Conservation (phyloP, 2,888 invertebrate genomes). For the Vandiemenella viatica region DNA sequence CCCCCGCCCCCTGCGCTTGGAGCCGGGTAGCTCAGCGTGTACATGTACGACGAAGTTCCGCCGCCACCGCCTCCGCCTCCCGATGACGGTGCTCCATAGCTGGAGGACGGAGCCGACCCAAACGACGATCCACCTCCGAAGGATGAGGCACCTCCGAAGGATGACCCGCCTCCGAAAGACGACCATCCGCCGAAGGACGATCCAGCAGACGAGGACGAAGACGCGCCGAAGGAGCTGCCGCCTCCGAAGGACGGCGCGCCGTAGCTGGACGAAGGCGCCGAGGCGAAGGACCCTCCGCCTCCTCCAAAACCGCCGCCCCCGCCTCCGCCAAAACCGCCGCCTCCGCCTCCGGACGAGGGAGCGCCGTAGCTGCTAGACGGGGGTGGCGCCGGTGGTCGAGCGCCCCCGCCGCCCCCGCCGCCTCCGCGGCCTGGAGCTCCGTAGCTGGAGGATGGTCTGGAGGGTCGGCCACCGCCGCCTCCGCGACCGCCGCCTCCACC, state of each 20-base stretch:
- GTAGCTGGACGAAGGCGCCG: conserved; percentile 5
- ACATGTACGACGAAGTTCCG: conserved; percentile 21
- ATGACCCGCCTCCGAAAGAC: conserved; percentile 18
- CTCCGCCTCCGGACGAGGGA: conserved; percentile 7
- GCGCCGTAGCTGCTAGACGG: conserved; percentile 20
- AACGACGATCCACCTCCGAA: not conserved
- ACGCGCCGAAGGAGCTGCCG: conserved; percentile 11
- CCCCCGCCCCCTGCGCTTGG: conserved; percentile 19
- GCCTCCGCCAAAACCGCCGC: conserved; percentile 12
- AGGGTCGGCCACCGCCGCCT: conserved; percentile 15
- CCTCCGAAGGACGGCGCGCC: not conserved
- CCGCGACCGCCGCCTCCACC: conserved; percentile 27
- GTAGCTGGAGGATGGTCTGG: not conserved
- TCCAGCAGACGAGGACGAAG: not conserved
- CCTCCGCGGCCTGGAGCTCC: conserved; percentile 21
- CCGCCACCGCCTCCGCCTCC: conserved; percentile 4
- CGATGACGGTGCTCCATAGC: conserved; percentile 26
- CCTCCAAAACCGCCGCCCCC: conserved; percentile 21
- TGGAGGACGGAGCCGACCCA: conserved; percentile 22
- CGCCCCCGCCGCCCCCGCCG: too few species aligned
- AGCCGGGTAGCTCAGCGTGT: conserved; percentile 27
- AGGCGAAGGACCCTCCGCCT: conserved; percentile 24
- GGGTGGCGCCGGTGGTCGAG: conserved; percentile 22
- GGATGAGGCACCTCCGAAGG: conserved; percentile 15
- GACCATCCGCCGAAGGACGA: conserved; percentile 2